Percentiles rank a stretch among this genome's conserved stretches.
phyloP scores from a whole-genome alignment of 2,888 invertebrate genomes.

The Hirtodrosophila duncani region DNA sequence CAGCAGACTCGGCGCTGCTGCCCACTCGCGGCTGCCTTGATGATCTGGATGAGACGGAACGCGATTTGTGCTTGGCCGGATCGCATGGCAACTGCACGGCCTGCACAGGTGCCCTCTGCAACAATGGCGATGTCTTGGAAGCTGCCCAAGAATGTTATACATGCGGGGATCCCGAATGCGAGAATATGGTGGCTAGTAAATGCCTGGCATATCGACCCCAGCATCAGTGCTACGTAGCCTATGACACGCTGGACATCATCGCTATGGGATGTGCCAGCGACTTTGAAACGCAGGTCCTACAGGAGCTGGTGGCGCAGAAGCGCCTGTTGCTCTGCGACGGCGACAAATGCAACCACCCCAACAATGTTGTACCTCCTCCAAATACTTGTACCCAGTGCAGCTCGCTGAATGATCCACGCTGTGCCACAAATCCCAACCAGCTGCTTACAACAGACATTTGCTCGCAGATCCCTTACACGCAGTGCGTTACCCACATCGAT shows the following conservation, averaged over 20 bases:
- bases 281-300: constrained; percentile 48
- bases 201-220: constrained; percentile 58
- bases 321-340: constrained; percentile 61
- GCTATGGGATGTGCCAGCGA: constrained; percentile 75
- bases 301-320: constrained; percentile 58
- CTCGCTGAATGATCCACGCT: constrained; percentile 58
- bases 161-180: constrained; percentile 54
- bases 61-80: constrained; percentile 49
- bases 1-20: constrained; percentile 59
- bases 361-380: constrained; percentile 27
- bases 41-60: constrained; percentile 65
- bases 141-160: constrained; percentile 60
- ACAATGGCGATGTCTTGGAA: constrained; percentile 46
- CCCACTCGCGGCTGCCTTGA: constrained; percentile 72
- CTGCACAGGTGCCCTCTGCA: constrained; percentile 60
- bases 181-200: constrained; percentile 15
- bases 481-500: constrained; percentile 68
- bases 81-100: constrained; percentile 47
- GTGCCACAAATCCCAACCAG: constrained; percentile 73
- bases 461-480: constrained; percentile 60
- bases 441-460: constrained; percentile 48
- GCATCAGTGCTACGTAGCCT: constrained; percentile 70
- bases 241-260: constrained; percentile 37
- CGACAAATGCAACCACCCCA: constrained; percentile 60
- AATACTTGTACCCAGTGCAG: constrained; percentile 63